phyloP scores from a whole-genome alignment of 2,797 vertebrate genomes.

The Sternotherus odoratus region DNA sequence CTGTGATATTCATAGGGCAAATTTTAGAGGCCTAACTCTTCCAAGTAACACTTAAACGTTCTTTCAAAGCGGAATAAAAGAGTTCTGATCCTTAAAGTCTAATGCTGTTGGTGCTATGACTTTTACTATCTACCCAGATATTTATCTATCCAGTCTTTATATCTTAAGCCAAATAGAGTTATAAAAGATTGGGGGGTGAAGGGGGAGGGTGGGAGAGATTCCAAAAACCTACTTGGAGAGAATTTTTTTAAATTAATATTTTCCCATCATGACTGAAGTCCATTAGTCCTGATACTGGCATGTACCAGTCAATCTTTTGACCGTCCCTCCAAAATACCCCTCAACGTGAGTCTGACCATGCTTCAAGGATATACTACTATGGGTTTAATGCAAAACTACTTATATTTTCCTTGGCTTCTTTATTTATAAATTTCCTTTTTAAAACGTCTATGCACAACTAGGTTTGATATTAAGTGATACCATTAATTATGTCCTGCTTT shows the following conservation, averaged over 20 bases:
- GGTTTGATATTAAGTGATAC: slow-evolving; percentile 54
- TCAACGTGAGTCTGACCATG: neutral
- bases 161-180: neutral
- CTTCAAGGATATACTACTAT: neutral
- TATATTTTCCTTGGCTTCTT: slow-evolving; percentile 39
- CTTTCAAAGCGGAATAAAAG: neutral
- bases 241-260: slow-evolving; percentile 11
- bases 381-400: slow-evolving; percentile 46
- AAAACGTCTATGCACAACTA: slow-evolving; percentile 35
- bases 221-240: neutral
- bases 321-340: neutral
- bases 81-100: neutral
- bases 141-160: neutral
- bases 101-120: neutral
- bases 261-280: neutral
- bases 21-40: neutral
- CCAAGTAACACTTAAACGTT: neutral
- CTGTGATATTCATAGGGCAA: accelerated
- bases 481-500: slow-evolving; percentile 66
- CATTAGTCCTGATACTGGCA: neutral
- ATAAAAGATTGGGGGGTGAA: neutral
- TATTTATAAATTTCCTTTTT: slow-evolving; percentile 44
- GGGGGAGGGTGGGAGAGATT: too few species aligned
- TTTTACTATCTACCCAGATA: neutral
- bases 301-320: slow-evolving; percentile 9